Evolutionary conservation across 2,797 vertebrate species (phyloP), one percentile per base, ranked within the genome.

Genomic region (Leptatherina wallacei): DNA sequence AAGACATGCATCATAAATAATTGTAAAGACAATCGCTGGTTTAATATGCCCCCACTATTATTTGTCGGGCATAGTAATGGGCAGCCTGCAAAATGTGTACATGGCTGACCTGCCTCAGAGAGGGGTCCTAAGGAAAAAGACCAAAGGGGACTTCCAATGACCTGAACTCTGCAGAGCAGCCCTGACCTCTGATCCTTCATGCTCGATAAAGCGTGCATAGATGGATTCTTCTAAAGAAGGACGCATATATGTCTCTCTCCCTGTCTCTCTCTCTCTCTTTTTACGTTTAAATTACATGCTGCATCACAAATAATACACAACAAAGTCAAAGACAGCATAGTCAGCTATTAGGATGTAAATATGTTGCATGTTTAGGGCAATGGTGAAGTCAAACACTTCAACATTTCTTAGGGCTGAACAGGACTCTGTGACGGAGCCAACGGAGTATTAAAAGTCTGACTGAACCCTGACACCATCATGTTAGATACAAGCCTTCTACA

Each of bases 81-180:
- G 54, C 67, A 71, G 59, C 77, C 44, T 35, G 35, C 38, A 61
- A 69, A 64, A 73, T 64, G 63, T 77, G 69, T 67, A 61, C 30
- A 73, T 47, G 73, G 74, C 49, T 85, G 80, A 85, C 77, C 82
- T 84, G 76, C 44, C 75, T 9, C 78, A 66, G 58, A 33, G 66
- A 82, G 83, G 75, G 88, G 75, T 90, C 80, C 85, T 75, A 20
- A 65, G 74, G 77, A 85, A 86, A 83, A 86, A 69, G 67, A 86
- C 49, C 47, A 79, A 69, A 51, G 58, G 56, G 65, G 80, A 83
- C 63, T 78, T 76, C 62, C 36, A 20, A 58, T 66, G 77, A 57
- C 69, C 60, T n/a, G 62, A 76, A 75, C 57, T 73, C 47, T 65
- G 58, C 61, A 80, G 65, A 88, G 79, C 78, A 76, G 40, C 59